phyloP scores from a whole-genome alignment of 2,888 invertebrate genomes.

The Diarsia rubi region DNA sequence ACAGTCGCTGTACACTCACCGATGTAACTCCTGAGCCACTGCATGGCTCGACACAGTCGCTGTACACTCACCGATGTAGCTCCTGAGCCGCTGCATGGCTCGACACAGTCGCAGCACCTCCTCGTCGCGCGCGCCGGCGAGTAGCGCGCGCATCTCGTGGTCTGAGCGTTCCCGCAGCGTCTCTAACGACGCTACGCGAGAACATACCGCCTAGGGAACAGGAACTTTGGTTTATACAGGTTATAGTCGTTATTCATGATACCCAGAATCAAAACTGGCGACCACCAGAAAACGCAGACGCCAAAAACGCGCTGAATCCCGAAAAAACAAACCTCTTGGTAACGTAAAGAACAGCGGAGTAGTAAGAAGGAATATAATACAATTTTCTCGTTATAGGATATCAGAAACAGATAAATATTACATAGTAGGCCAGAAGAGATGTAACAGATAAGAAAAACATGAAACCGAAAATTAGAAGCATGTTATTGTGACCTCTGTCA shows the following conservation, averaged over 20 bases:
- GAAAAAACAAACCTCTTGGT: neutral
- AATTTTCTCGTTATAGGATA: neutral
- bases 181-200: slow-evolving; percentile 94
- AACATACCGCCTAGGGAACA: slow-evolving; percentile 92
- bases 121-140: slow-evolving; percentile 94
- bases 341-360: neutral
- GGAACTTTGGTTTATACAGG: neutral
- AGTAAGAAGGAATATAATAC: neutral
- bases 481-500: neutral
- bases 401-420: neutral
- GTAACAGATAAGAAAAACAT: neutral
- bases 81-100: slow-evolving; percentile 96
- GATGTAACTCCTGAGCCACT: slow-evolving; percentile 96
- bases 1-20: slow-evolving; percentile 93
- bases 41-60: slow-evolving; percentile 95
- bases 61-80: slow-evolving; percentile 94
- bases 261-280: neutral
- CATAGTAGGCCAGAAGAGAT: neutral
- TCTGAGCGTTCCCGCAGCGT: slow-evolving; percentile 96
- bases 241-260: neutral
- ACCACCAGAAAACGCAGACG: neutral
- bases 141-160: slow-evolving; percentile 94
- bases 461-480: neutral
- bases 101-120: slow-evolving; percentile 95
- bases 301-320: neutral